Conservation (phyloP, 2,797 vertebrate species). For the Centroberyx gerrardi region DNA sequence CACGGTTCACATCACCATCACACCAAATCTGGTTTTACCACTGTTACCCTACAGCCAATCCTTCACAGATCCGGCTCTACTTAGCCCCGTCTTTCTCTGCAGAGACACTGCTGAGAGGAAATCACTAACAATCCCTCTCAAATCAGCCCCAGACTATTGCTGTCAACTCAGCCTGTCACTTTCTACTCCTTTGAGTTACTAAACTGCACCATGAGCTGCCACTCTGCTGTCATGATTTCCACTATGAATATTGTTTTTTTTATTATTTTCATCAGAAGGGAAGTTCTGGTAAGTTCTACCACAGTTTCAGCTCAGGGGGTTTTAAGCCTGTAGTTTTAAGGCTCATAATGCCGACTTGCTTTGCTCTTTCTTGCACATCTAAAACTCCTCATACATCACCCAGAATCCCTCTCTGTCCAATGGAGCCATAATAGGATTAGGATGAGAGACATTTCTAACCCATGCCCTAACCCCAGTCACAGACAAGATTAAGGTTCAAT, state of each 20-base stretch:
- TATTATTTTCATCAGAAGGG: too few relatives aligned
- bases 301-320: background rate
- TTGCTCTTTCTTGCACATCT: background rate
- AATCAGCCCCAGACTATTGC: background rate
- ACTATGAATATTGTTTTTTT: background rate
- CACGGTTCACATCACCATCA: background rate
- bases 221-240: background rate
- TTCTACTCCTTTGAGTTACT: too few relatives aligned
- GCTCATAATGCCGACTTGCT: background rate
- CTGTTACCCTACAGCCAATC: background rate
- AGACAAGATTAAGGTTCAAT: background rate
- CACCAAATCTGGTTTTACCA: background rate
- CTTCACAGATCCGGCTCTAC: background rate
- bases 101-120: background rate
- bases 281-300: too few relatives aligned
- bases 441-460: background rate
- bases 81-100: background rate
- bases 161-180: background rate
- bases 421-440: conserved; percentile 2
- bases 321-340: background rate
- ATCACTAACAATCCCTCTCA: background rate
- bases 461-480: too few relatives aligned
- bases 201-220: too few relatives aligned
- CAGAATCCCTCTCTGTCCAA: background rate
- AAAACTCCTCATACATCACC: background rate